Evolutionary conservation across 2,113 vertebrate species (phyloP).

Genomic region (Vombatus ursinus): DNA sequence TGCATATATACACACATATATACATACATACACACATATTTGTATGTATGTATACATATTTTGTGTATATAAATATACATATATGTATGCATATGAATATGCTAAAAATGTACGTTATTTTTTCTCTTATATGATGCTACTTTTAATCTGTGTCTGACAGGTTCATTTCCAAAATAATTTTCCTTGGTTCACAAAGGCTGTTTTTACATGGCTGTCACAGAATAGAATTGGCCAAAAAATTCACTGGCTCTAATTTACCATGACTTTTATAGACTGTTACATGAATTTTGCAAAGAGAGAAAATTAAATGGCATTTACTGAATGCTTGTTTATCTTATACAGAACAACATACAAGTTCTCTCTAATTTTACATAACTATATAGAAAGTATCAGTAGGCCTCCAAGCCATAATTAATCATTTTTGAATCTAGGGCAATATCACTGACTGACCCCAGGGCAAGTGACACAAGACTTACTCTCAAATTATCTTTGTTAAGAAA

Average conservation of each 20-base stretch:
- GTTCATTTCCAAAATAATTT: conserved; percentile 10
- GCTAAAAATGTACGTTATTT: background rate
- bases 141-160: background rate
- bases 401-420: background rate
- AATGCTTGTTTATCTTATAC: background rate
- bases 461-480: background rate
- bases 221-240: background rate
- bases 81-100: background rate
- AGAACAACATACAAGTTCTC: background rate
- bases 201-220: background rate
- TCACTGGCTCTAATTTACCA: background rate
- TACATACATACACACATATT: too few species aligned
- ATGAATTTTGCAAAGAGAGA: background rate
- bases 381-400: background rate
- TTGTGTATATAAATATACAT: background rate
- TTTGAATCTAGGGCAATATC: background rate
- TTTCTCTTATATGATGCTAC: background rate
- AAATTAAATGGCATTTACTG: background rate
- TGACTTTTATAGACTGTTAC: background rate
- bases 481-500: background rate
- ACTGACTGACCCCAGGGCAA: background rate
- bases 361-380: background rate
- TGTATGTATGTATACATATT: background rate
- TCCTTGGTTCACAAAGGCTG: background rate
- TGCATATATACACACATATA: too few species aligned